Conservation (phyloP, 2,797 vertebrate species). For the Phyllotis vaccarum region DNA sequence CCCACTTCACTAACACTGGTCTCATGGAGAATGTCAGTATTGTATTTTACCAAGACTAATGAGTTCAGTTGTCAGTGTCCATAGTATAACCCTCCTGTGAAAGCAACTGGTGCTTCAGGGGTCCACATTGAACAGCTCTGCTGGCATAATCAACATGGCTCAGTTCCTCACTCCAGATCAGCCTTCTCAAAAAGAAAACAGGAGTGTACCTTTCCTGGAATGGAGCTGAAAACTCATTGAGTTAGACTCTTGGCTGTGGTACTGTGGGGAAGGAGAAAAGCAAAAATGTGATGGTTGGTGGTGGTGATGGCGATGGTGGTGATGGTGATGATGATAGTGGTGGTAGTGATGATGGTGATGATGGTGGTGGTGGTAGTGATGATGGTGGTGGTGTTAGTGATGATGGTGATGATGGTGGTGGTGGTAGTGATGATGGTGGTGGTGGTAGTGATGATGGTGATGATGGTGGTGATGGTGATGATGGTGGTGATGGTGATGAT, state of each 20-base stretch:
- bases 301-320: no score
- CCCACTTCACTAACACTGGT: background rate
- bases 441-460: no score
- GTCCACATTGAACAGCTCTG: background rate
- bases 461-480: no score
- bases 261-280: background rate
- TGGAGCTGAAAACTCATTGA: background rate
- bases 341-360: no score
- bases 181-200: constrained; percentile 28
- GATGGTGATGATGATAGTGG: no score
- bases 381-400: no score
- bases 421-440: no score
- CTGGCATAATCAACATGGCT: background rate
- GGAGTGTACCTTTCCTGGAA: background rate
- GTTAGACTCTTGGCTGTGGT: no score
- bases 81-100: background rate
- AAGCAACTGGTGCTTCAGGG: background rate
- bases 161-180: background rate
- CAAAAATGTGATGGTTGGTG: no score
- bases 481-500: no score
- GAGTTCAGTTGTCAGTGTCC: background rate
- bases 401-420: no score
- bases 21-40: background rate
- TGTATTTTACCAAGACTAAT: background rate
- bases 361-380: no score